phyloP scores from a whole-genome alignment of 2,888 invertebrate genomes.

The Lissocephala sabroskyi region DNA sequence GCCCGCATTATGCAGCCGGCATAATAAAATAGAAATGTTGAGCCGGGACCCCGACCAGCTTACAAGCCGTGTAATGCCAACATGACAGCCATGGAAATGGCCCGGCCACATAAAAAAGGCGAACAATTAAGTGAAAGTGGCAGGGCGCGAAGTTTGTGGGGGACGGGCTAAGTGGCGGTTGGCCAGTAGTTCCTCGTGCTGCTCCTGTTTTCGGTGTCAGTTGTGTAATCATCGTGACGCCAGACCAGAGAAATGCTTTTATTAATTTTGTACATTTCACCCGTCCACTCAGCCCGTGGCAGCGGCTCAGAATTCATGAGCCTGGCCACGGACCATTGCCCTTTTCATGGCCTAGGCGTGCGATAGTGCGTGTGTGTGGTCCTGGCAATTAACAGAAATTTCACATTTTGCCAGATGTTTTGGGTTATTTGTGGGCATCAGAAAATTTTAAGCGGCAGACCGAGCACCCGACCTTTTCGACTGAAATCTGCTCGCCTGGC shows the following conservation, averaged over 20 bases:
- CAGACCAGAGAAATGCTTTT: conserved; percentile 36
- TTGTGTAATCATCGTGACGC: conserved; percentile 46
- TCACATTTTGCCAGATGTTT: conserved; percentile 11
- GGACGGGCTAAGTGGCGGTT: conserved; percentile 9
- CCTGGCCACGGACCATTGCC: no score
- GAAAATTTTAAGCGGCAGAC: conserved; percentile 15
- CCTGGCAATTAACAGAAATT: conserved; percentile 30
- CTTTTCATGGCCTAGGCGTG: no score
- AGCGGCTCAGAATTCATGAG: no score
- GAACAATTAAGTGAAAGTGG: conserved; percentile 30
- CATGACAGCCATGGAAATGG: conserved; percentile 54
- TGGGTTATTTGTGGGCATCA: conserved; percentile 13
- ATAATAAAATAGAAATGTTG: conserved; percentile 57
- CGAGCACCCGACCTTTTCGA: neutral
- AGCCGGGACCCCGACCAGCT: conserved; percentile 28
- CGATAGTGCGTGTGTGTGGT: conserved; percentile 1
- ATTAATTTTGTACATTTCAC: conserved; percentile 48
- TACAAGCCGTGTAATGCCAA: conserved; percentile 57
- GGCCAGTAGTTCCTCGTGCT: conserved; percentile 12
- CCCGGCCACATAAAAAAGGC: conserved; percentile 52
- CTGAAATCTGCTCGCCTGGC: neutral
- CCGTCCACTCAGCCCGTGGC: no score
- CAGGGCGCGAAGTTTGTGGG: conserved; percentile 1
- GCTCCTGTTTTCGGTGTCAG: conserved; percentile 24
- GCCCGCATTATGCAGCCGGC: conserved; percentile 51